These are phyloP conservation scores for Micromussa lordhowensis DNA, from an alignment of 92 coral and sea anemone genomes.

Conservation along the genomic window DNA sequence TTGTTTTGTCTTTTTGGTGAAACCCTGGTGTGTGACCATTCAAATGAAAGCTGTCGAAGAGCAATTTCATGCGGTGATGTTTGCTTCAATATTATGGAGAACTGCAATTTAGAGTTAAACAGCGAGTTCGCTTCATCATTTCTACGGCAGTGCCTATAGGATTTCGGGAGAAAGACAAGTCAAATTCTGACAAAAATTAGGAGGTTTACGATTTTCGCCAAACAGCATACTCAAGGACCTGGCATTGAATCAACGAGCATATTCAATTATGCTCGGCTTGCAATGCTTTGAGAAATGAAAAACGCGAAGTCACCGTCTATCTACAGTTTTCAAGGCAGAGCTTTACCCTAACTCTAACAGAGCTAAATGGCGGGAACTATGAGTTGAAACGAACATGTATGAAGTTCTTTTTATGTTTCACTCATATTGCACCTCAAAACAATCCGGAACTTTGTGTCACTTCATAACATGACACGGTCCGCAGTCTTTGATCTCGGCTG, in stretches of 20 bases:
- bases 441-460: too few species aligned
- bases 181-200: neutral
- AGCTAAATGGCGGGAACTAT: neutral
- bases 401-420: neutral
- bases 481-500: neutral
- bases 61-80: neutral
- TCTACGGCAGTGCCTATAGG: too few species aligned
- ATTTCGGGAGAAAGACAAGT: too few species aligned
- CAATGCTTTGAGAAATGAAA: neutral
- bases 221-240: neutral
- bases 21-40: neutral
- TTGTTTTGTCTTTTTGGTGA: neutral
- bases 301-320: neutral
- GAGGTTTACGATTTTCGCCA: neutral
- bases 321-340: neutral
- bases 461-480: neutral
- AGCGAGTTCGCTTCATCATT: neutral
- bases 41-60: neutral
- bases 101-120: neutral
- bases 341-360: neutral
- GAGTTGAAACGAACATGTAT: neutral
- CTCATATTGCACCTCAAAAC: neutral
- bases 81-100: neutral
- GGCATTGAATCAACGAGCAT: neutral
- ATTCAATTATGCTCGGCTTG: too few species aligned